These are phyloP conservation scores for Acromyrmex charruanus DNA, from an alignment of 1,140 invertebrate species.

Conservation along the genomic window DNA sequence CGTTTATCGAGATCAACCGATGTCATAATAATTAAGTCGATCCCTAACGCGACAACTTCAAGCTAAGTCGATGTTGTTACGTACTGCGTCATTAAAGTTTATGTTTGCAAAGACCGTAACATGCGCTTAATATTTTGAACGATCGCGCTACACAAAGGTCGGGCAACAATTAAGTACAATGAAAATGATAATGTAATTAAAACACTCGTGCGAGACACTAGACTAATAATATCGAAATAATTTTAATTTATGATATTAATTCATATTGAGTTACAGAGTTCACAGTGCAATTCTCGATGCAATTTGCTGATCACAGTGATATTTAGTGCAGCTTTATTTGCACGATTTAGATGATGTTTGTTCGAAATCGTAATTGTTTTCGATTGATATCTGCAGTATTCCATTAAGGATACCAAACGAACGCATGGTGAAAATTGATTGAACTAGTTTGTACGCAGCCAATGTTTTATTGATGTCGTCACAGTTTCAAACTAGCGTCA, in stretches of 20 bases:
- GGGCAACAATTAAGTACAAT: slow-evolving; percentile 1
- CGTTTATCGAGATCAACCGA: slow-evolving; percentile 33
- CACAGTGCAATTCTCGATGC: background rate
- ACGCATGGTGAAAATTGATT: slow-evolving; percentile 41
- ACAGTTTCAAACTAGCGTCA: slow-evolving; percentile 32
- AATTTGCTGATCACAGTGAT: slow-evolving; percentile 5
- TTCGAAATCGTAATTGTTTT: slow-evolving; percentile 14
- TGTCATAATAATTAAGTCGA: slow-evolving; percentile 27
- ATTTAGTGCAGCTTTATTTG: background rate
- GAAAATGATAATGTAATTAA: slow-evolving; percentile 33
- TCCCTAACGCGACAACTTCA: slow-evolving; percentile 7
- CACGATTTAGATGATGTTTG: background rate
- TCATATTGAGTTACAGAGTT: background rate
- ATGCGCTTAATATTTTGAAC: slow-evolving; percentile 39
- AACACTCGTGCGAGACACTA: background rate
- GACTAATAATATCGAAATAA: slow-evolving; percentile 7
- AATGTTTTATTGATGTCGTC: slow-evolving; percentile 45
- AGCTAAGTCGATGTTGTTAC: slow-evolving; percentile 36
- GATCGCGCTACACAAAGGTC: slow-evolving; percentile 13
- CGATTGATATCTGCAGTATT: slow-evolving; percentile 20
- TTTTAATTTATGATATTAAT: slow-evolving; percentile 26
- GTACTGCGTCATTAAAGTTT: slow-evolving; percentile 45
- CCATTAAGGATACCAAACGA: background rate
- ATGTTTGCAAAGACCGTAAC: slow-evolving; percentile 26
- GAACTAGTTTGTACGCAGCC: slow-evolving; percentile 3